phyloP scores from a whole-genome alignment of 2,888 invertebrate species.

The Leptopterna dolabrata region DNA sequence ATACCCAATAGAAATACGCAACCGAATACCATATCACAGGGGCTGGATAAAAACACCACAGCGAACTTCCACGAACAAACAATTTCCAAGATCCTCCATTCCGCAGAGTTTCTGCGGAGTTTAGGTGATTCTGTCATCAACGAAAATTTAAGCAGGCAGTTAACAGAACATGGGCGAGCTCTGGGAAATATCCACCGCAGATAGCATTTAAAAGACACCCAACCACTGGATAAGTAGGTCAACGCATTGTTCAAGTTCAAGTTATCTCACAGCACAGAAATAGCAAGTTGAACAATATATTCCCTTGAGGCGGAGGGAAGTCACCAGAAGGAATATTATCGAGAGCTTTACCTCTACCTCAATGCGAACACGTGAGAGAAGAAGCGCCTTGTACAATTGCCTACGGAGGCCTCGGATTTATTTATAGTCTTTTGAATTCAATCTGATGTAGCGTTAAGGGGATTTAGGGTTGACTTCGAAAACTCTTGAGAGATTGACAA shows the following conservation, averaged over 20 bases:
- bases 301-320: neutral
- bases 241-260: conserved; percentile 24
- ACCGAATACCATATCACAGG: too few species aligned
- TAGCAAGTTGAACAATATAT: conserved; percentile 29
- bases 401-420: neutral
- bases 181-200: neutral
- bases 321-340: neutral
- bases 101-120: too few species aligned
- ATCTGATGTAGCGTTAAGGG: neutral
- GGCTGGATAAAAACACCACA: too few species aligned
- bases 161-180: neutral
- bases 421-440: neutral
- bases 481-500: too few species aligned
- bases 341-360: neutral
- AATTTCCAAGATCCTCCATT: too few species aligned
- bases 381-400: neutral
- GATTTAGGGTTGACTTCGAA: neutral
- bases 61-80: too few species aligned
- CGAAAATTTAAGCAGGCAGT: too few species aligned
- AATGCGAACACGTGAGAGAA: conserved; percentile 21
- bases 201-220: neutral
- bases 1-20: too few species aligned
- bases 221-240: neutral
- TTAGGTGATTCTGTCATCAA: too few species aligned
- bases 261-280: conserved; percentile 31